Base-by-base conservation (phyloP, 2,888 invertebrate genomes). In the Quadriops clusia region DNA sequence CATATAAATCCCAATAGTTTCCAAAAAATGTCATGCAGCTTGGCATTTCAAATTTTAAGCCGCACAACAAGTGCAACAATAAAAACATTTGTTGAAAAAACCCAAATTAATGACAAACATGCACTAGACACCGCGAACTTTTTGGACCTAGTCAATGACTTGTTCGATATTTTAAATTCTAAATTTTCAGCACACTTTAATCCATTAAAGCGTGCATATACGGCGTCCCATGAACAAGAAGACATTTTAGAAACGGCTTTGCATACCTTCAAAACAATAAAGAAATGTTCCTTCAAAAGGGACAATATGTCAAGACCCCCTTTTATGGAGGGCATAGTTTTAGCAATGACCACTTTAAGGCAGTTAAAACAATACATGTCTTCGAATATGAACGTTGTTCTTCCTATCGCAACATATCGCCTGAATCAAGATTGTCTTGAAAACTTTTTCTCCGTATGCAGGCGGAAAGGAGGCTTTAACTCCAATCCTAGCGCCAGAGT, bases 41-140 rank as follows among this genome's bases (percentile, higher is more conserved):
- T 41, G 18, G 40, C 38, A 5, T 17, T 23, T 2, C 41, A 41
- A 31, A 23, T 41, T 13, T 21, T 41, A 5, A 40, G 41, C 15
- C 21, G 34, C 10, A 33, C 27, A 16, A 27, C 39, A 5, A 21
- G 33, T 15, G 33, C 33, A 17, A 33, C 35, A 15, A 37, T 39
- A n/a, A 33, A 10, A 24, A 37, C 37, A 8, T 23, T 21, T n/a
- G 18, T 39, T 6, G 16, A 16, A 7, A 34, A 30, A n/a, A 20
- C 17, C 7, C 23, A 40, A 26, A 18, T 40, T n/a, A 16, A 23
- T 3, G 28, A 23, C 7, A 24, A 11, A 5, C 23, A 24, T 6
- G 36, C 31, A 3, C 3, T 9, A n/a, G 10, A 22, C 14, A 40
- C 40, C n/a, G 34, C 40, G 6, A 23, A 36, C 15, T 40, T 40